Conservation (phyloP, 2,888 invertebrate genomes). For the Volucella zonaria region DNA sequence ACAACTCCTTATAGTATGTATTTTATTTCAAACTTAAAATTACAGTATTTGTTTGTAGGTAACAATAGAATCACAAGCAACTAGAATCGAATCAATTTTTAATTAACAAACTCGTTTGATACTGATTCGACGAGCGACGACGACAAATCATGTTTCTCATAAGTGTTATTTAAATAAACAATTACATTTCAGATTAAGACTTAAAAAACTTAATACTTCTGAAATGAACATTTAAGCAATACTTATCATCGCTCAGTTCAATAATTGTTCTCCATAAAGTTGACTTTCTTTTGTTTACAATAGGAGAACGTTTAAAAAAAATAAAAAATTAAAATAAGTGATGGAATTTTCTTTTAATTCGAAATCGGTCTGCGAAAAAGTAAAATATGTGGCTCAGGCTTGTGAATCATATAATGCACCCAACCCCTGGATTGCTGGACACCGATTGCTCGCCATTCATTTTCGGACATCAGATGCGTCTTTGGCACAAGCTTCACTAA, state of each 20-base stretch:
- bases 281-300: not conserved
- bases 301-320: no score
- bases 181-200: not conserved
- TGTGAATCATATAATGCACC: slow-evolving; percentile 98
- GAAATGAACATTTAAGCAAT: no score
- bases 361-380: slow-evolving; percentile 91
- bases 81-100: slow-evolving; percentile 17
- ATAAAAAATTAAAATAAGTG: no score
- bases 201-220: no score
- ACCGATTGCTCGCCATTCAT: slow-evolving; percentile 96
- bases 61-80: slow-evolving; percentile 69
- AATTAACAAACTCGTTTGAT: slow-evolving; percentile 29
- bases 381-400: slow-evolving; percentile 96
- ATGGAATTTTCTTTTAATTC: slow-evolving; percentile 67
- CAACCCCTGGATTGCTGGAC: slow-evolving; percentile 98
- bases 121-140: slow-evolving; percentile 24
- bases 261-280: not conserved
- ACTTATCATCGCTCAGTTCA: no score
- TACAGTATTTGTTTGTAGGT: slow-evolving; percentile 62
- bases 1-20: slow-evolving; percentile 21
- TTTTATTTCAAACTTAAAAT: slow-evolving; percentile 63
- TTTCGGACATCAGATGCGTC: slow-evolving; percentile 95
- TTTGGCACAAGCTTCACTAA: slow-evolving; percentile 94
- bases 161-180: slow-evolving; percentile 6
- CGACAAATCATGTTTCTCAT: slow-evolving; percentile 32